These are phyloP conservation scores for Heloderma charlesbogerti DNA, from an alignment of 2,113 vertebrate species.

Conservation along the genomic window DNA sequence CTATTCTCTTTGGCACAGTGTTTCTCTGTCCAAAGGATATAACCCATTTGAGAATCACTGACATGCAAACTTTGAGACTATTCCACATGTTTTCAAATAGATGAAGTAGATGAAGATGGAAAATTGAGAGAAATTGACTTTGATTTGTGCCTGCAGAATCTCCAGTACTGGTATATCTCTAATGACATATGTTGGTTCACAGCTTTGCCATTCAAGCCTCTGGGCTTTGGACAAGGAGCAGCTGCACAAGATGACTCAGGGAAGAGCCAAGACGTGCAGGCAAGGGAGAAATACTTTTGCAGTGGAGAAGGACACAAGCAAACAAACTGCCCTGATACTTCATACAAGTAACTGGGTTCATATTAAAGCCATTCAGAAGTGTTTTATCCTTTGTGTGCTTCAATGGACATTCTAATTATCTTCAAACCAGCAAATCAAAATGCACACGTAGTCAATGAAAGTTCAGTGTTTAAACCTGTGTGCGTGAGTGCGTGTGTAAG, in stretches of 20 bases:
- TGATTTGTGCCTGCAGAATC: neutral
- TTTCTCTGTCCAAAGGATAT: neutral
- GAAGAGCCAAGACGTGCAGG: conserved; percentile 72
- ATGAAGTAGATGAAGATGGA: neutral
- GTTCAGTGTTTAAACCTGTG: conserved; percentile 8
- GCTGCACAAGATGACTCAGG: conserved; percentile 73
- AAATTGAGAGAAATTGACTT: neutral
- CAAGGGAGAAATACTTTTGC: conserved; percentile 46
- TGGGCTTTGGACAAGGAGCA: conserved; percentile 57
- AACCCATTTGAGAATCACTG: neutral
- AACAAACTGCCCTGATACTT: conserved; percentile 39
- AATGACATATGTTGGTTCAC: conserved; percentile 44
- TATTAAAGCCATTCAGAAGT: conserved; percentile 67
- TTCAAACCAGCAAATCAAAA: conserved; percentile 47
- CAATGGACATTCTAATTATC: conserved; percentile 44
- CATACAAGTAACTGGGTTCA: conserved; percentile 49
- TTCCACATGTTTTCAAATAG: too few species aligned
- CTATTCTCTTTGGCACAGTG: neutral
- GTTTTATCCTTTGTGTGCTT: conserved; percentile 43
- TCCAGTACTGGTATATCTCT: conserved; percentile 17
- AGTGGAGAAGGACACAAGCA: conserved; percentile 36
- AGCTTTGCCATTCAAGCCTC: conserved; percentile 59
- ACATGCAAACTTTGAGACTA: too few species aligned
- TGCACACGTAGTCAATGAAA: neutral
- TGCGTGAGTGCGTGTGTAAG: neutral